phyloP scores from a whole-genome alignment of 2,113 vertebrate species.

The Copsychus sechellarum region DNA sequence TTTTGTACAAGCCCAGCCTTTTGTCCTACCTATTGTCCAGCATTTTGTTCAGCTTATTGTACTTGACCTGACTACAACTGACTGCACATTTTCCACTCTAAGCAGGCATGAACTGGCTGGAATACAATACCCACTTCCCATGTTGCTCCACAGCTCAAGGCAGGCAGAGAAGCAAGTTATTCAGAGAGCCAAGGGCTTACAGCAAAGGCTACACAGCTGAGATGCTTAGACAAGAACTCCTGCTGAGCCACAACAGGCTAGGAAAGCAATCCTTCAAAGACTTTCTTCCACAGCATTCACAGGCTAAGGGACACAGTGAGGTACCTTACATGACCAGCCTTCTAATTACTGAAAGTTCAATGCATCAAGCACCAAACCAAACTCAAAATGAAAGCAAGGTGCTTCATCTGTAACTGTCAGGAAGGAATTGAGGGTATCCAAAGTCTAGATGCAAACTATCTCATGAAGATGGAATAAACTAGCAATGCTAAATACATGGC shows the following conservation, averaged over 20 bases:
- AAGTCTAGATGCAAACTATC: not conserved
- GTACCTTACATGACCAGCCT: not conserved
- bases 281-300: not conserved
- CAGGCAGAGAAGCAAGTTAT: not conserved
- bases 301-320: not conserved
- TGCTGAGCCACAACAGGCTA: not conserved
- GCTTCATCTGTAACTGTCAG: not conserved
- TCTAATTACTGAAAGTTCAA: not conserved
- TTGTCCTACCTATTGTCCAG: not conserved
- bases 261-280: not conserved
- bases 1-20: not conserved
- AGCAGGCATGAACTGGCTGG: not conserved
- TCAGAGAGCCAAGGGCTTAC: not conserved
- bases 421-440: not conserved
- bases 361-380: not conserved
- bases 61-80: not conserved
- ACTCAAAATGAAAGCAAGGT: not conserved
- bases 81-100: not conserved
- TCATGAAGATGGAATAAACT: not conserved
- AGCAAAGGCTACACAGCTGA: not conserved
- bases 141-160: not conserved
- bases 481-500: not conserved
- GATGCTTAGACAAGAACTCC: not conserved
- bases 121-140: not conserved
- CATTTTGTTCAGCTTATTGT: not conserved